phyloP scores from a whole-genome alignment of 2,113 vertebrate species.

The Chelonoidis abingdonii region DNA sequence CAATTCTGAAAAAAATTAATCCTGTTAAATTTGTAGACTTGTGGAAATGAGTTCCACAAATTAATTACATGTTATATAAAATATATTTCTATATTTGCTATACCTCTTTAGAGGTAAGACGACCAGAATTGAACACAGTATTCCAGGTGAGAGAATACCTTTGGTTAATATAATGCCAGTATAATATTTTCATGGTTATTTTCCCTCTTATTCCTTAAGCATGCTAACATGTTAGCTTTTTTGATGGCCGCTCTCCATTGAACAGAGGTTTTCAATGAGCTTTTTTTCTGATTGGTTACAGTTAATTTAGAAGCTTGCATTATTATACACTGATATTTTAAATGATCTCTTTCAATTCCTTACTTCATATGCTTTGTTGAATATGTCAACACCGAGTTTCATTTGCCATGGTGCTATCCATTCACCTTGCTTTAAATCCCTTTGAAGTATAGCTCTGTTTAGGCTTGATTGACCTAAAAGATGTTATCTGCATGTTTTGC shows the following conservation, averaged over 20 bases:
- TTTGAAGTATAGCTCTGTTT: neutral
- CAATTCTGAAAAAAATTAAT: neutral
- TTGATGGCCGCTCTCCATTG: neutral
- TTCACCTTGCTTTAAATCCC: neutral
- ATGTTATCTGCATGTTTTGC: neutral
- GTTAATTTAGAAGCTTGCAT: neutral
- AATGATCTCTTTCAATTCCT: neutral
- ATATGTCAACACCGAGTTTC: neutral
- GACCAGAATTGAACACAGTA: neutral
- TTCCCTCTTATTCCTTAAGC: neutral
- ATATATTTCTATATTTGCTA: neutral
- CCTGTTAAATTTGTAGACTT: neutral
- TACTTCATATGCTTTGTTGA: neutral
- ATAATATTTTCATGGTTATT: neutral
- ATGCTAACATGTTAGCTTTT: neutral
- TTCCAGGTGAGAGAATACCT: neutral
- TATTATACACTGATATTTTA: neutral
- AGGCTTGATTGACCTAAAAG: neutral
- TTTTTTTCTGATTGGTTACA: neutral
- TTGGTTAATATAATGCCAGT: neutral
- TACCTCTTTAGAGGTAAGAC: constrained; percentile 46
- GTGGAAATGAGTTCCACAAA: neutral
- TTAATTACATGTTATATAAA: neutral
- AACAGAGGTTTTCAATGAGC: neutral
- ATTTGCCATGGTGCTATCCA: neutral